Evolutionary conservation across 2,888 invertebrate genomes (phyloP).

Genomic region (Seira ritae): DNA sequence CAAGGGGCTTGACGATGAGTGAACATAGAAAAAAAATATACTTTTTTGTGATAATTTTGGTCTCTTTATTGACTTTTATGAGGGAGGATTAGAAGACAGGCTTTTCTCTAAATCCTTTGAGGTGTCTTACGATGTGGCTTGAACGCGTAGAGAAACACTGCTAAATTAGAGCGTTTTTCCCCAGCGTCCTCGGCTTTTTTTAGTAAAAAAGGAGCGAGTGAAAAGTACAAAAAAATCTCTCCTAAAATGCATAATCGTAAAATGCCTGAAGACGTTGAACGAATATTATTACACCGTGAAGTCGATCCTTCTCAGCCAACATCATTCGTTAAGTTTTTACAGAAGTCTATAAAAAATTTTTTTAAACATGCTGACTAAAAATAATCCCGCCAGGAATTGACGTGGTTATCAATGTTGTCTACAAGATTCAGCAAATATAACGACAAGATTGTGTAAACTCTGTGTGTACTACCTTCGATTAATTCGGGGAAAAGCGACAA

Average conservation of each 20-base stretch:
- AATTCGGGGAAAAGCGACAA: not conserved
- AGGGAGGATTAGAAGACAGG: conserved; percentile 53
- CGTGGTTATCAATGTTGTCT: conserved; percentile 7
- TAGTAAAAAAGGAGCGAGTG: not conserved
- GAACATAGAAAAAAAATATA: conserved; percentile 29
- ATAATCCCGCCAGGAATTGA: not conserved
- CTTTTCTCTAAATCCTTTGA: conserved; percentile 51
- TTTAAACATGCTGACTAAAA: conserved; percentile 5
- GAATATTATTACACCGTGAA: not conserved
- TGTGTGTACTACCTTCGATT: not conserved
- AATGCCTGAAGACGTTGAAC: conserved; percentile 8
- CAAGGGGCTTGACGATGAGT: conserved; percentile 18
- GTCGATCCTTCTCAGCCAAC: not conserved
- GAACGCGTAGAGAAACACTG: not conserved
- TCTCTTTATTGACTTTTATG: conserved; percentile 61
- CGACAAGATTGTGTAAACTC: not conserved
- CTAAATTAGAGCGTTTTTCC: conserved; percentile 1
- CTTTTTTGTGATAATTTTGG: conserved; percentile 57
- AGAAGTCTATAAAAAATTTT: not conserved
- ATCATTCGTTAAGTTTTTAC: conserved; percentile 2
- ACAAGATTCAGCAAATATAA: not conserved
- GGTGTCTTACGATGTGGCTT: conserved; percentile 42
- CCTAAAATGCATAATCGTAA: conserved; percentile 5
- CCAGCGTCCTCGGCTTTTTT: too few relatives aligned
- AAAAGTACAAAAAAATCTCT: not conserved